phyloP scores from a whole-genome alignment of 1,140 invertebrate species.

The Chrysomallon squamiferum region DNA sequence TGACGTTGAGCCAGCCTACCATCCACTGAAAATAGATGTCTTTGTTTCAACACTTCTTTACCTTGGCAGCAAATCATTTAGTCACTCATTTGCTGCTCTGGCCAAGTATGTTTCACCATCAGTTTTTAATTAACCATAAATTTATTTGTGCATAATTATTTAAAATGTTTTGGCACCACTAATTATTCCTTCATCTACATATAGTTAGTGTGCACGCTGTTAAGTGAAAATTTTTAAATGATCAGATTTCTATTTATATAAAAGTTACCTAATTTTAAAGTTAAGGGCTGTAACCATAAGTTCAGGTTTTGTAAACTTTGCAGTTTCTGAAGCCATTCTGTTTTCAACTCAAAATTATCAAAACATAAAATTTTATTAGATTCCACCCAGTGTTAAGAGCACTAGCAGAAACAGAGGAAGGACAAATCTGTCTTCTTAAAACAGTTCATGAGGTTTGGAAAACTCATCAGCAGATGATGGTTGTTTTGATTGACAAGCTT shows the following conservation, averaged over 20 bases:
- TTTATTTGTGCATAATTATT: neutral
- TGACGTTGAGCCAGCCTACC: conserved; percentile 62
- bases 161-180: too few relatives aligned
- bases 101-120: conserved; percentile 76
- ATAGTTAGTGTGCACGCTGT: too few relatives aligned
- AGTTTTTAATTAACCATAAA: neutral
- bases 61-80: conserved; percentile 95
- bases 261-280: too few relatives aligned
- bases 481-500: conserved; percentile 95
- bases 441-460: conserved; percentile 95
- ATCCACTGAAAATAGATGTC: conserved; percentile 94
- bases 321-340: too few relatives aligned
- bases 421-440: conserved; percentile 91
- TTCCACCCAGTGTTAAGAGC: conserved; percentile 95
- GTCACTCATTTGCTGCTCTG: conserved; percentile 96
- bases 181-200: too few relatives aligned
- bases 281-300: too few relatives aligned
- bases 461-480: conserved; percentile 96
- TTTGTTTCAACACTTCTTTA: conserved; percentile 95
- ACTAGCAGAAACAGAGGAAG: conserved; percentile 91
- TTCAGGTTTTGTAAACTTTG: too few relatives aligned
- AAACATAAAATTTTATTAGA: too few relatives aligned
- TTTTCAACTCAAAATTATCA: too few relatives aligned
- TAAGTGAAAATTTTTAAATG: too few relatives aligned
- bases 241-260: too few relatives aligned